These are phyloP conservation scores for Chloebia gouldiae DNA, from an alignment of 2,113 vertebrate species.

Conservation along the genomic window DNA sequence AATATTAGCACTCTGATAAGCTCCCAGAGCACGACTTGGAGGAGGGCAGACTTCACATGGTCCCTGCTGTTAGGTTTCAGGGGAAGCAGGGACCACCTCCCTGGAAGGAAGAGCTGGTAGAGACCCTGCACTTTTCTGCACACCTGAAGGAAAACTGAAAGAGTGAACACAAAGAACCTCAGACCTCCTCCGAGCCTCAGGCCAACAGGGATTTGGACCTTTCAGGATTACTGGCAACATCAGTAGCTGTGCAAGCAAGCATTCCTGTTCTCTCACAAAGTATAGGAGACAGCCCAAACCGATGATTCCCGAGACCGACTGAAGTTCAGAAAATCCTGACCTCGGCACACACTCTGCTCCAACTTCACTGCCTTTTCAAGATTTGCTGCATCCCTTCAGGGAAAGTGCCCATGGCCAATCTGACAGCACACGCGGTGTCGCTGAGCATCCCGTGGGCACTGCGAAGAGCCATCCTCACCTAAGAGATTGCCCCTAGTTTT, in stretches of 20 bases:
- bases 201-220: not conserved
- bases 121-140: not conserved
- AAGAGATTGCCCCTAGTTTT: not conserved
- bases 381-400: not conserved
- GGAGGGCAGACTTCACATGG: not conserved
- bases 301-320: not conserved
- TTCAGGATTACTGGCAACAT: not conserved
- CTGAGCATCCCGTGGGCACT: not conserved
- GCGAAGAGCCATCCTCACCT: not conserved
- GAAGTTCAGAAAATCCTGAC: not conserved
- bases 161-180: not conserved
- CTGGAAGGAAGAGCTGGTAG: not conserved
- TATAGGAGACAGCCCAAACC: not conserved
- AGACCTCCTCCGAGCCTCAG: not conserved
- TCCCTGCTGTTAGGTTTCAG: not conserved
- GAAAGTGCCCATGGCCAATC: rapidly evolving
- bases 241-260: not conserved
- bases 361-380: not conserved
- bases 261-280: not conserved
- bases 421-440: rapidly evolving
- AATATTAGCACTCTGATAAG: conserved; percentile 18
- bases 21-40: not conserved
- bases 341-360: not conserved
- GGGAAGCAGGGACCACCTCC: not conserved
- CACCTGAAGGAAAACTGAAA: not conserved